A percentile compares a stretch with the other conserved stretches of the same genome.
These are phyloP conservation scores for Rosalia funebris DNA, from an alignment of 2,888 invertebrate genomes.

Conservation along the genomic window DNA sequence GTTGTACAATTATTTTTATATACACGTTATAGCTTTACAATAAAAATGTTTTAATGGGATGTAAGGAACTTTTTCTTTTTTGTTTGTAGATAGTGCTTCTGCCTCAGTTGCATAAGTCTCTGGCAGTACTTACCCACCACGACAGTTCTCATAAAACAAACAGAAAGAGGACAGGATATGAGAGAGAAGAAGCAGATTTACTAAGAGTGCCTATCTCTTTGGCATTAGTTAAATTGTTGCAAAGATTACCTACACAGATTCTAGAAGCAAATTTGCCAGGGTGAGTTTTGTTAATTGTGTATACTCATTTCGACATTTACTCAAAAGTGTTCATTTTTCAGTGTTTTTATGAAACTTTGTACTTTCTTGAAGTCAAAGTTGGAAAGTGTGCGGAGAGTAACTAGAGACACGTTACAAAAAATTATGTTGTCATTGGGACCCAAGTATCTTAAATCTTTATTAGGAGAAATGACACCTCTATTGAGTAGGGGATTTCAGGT, in stretches of 20 bases:
- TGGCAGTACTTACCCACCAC: conserved; percentile 76
- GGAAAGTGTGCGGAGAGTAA: conserved; percentile 84
- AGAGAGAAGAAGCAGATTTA: conserved; percentile 91
- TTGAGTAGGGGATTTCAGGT: conserved; percentile 92
- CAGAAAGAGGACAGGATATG: conserved; percentile 72
- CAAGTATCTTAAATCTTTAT: conserved; percentile 77
- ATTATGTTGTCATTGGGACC: conserved; percentile 89
- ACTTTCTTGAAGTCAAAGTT: conserved; percentile 90
- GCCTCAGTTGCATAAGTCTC: conserved; percentile 80
- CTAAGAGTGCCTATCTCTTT: conserved; percentile 91
- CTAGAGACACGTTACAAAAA: conserved; percentile 92
- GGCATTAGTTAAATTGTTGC: conserved; percentile 90
- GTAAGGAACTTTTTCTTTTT: not conserved
- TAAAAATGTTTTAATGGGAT: too few species aligned
- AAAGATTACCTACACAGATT: conserved; percentile 82
- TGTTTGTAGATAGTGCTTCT: conserved; percentile 70
- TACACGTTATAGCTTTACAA: too few species aligned
- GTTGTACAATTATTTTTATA: too few species aligned
- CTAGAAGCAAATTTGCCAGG: conserved; percentile 83
- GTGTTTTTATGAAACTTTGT: conserved; percentile 88
- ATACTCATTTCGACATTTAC: conserved; percentile 3
- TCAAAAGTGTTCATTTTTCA: conserved; percentile 50
- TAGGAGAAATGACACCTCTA: conserved; percentile 83
- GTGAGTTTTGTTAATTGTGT: conserved; percentile 65
- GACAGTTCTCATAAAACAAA: conserved; percentile 84